Evolutionary conservation across 2,888 invertebrate genomes (phyloP).

Genomic region (Oscheius sp.): DNA sequence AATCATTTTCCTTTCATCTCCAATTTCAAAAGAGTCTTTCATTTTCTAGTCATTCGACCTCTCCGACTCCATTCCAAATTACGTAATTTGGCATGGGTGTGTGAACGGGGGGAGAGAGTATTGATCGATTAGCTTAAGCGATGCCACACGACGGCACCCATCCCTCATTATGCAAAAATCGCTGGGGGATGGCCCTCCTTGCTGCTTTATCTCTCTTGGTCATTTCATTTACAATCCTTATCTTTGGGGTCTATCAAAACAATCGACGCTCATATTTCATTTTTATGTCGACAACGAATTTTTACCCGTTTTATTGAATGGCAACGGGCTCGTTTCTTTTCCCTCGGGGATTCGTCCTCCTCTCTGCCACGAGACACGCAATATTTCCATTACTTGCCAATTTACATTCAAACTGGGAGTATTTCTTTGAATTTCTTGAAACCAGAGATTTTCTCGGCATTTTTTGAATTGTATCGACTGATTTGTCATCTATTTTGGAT

Average conservation of each 20-base stretch:
- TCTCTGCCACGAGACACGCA: slow-evolving; percentile 2
- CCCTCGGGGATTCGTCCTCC: background rate
- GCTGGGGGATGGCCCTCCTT: background rate
- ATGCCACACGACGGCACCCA: slow-evolving; percentile 22
- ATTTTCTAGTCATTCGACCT: background rate
- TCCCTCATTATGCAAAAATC: slow-evolving; percentile 31
- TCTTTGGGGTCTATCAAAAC: background rate
- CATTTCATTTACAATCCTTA: slow-evolving; percentile 5
- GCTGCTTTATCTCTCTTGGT: no score
- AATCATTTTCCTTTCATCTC: no score
- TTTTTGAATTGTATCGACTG: background rate
- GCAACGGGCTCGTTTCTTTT: slow-evolving; percentile 11
- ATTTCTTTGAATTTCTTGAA: background rate
- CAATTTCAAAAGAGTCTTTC: background rate
- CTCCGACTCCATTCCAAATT: background rate
- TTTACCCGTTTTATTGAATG: background rate
- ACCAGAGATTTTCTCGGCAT: background rate
- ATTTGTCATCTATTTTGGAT: no score
- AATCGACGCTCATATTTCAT: background rate
- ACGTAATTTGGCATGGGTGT: background rate
- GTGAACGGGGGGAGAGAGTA: slow-evolving; percentile 21
- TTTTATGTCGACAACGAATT: background rate
- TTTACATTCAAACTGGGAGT: background rate
- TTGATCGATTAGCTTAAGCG: slow-evolving; percentile 29
- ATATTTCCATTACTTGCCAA: slow-evolving; percentile 34